Base-by-base conservation (phyloP, 2,113 vertebrate species). In the Egretta garzetta region DNA sequence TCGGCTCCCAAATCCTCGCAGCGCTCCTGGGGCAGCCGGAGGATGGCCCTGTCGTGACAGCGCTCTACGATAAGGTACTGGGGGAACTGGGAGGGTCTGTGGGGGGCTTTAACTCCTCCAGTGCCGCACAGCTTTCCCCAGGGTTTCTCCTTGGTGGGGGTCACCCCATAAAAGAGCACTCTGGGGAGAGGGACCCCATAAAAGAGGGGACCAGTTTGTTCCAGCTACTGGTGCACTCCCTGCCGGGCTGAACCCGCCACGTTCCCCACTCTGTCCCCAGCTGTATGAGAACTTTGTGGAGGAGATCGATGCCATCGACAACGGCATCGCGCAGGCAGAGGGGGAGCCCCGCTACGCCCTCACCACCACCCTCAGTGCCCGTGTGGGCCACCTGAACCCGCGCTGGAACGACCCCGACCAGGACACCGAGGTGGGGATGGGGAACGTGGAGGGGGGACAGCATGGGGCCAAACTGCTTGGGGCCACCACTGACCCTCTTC, bases 281-380 rank as follows among this genome's bases (percentile, higher is more conserved):
- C 97, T 99, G 52, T 99, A 99, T 0, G 99, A 99, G 97, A 99
- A 98, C 97, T 99, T 99, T 5, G 98, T 99, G 96, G 99, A 99
- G 95, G 99, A 99, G 92, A 98, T 99, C 18, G 99, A 99, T 2
- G 99, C 99, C 3, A 92, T 99, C 8, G 99, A 99, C 98, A 99
- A 99, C 1, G 99, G 99, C 20, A 99, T 99, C 88, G 98, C 98
- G 1, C 99, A 99, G 97, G 98, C 55, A 39, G 98, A 99, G 1
- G 99, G 99, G 12, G 98, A 99, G 93, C 98, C 98, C 10, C 99
- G 99, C 43, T 99, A 99, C 17, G 88, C 98, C 9, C 55, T 99
- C 67, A 99, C 97, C 93, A 98, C 98, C 63, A 99, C 96, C 20
- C 98, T 99, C 94, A 99, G 99, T 8, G 93, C 99, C 90, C 98